Conservation (phyloP, 2,113 vertebrate species). For the Dissostichus mawsoni region DNA sequence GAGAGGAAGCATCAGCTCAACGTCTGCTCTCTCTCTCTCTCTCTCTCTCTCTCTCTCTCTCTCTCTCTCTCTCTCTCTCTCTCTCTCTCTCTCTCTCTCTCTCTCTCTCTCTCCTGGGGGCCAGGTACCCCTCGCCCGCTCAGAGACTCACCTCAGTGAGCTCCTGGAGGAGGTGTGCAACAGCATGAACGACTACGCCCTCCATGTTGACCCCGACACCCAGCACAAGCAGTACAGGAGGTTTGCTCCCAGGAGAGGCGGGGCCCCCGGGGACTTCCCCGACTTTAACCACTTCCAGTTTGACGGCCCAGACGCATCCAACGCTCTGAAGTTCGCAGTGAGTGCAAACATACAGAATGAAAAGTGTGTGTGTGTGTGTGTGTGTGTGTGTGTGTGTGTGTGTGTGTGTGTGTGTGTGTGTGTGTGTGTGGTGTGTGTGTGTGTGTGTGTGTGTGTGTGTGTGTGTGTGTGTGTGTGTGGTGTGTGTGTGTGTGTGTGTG, state of each 20-base stretch:
- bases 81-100: background rate
- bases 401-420: no score
- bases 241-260: conserved; percentile 82
- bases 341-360: conserved; percentile 56
- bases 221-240: conserved; percentile 80
- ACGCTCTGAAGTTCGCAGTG: conserved; percentile 86
- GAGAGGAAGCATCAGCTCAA: background rate
- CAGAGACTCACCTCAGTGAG: conserved; percentile 85
- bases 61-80: background rate
- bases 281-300: conserved; percentile 85
- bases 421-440: no score
- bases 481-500: no score
- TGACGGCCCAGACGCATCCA: conserved; percentile 82
- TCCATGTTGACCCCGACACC: conserved; percentile 81
- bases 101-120: background rate
- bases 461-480: no score
- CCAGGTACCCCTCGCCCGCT: conserved; percentile 85
- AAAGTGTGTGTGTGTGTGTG: no score
- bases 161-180: conserved; percentile 85
- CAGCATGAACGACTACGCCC: conserved; percentile 86
- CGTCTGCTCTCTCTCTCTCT: background rate
- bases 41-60: no score
- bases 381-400: no score
- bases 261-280: conserved; percentile 64
- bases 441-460: no score